Evolutionary conservation across 1,140 invertebrate species (phyloP).

Genomic region (Ceratina calcarata): DNA sequence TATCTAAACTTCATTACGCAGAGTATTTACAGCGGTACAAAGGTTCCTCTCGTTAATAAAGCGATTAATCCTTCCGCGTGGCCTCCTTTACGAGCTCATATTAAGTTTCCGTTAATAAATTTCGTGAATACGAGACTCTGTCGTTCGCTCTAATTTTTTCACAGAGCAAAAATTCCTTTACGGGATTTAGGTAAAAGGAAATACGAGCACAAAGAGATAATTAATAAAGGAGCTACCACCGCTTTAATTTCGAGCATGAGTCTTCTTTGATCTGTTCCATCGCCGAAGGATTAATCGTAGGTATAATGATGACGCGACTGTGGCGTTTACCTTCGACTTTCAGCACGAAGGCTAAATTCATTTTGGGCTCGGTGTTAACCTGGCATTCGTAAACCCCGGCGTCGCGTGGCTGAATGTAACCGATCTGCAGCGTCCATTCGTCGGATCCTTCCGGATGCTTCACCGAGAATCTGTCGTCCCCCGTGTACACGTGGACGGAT

Average conservation of each 20-base stretch:
- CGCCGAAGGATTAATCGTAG: slow-evolving; percentile 37
- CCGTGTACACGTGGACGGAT: slow-evolving; percentile 92
- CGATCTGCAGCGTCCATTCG: slow-evolving; percentile 94
- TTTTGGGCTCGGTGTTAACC: slow-evolving; percentile 92
- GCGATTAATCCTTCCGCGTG: slow-evolving; percentile 37
- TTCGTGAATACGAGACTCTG: too few species aligned
- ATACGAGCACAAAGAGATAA: neutral
- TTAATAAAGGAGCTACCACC: neutral
- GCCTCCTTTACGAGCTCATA: neutral
- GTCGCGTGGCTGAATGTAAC: slow-evolving; percentile 91
- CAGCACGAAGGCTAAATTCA: slow-evolving; percentile 88
- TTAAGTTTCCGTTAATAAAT: neutral
- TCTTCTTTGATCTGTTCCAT: neutral
- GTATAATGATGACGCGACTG: neutral
- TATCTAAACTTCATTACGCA: slow-evolving; percentile 39
- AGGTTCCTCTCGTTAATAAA: neutral
- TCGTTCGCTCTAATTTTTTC: too few species aligned
- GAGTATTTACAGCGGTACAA: slow-evolving; percentile 49
- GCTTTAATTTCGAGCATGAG: neutral
- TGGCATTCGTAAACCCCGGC: slow-evolving; percentile 93
- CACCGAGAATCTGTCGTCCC: slow-evolving; percentile 91
- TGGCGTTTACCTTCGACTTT: slow-evolving; percentile 87
- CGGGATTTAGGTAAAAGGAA: neutral
- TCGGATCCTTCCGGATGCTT: slow-evolving; percentile 92
- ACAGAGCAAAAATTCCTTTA: neutral